Conservation (phyloP, 2,888 invertebrate species). For the Dyspetes luteomarginatus region DNA sequence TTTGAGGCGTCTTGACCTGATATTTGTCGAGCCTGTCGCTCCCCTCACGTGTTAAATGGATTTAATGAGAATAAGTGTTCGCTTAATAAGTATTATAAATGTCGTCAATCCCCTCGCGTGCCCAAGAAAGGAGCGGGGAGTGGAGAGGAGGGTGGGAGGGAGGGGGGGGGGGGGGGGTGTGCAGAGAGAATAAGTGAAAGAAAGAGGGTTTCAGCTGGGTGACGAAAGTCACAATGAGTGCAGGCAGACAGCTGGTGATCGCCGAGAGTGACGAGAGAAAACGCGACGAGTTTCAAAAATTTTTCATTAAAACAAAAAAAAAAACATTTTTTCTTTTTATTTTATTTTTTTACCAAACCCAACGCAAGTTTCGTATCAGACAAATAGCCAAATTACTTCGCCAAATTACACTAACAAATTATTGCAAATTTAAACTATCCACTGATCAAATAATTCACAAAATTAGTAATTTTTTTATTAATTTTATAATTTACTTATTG, state of each 20-base stretch:
- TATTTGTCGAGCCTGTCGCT: slow-evolving; percentile 21
- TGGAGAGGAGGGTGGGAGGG: neutral
- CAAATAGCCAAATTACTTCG: neutral
- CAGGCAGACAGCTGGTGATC: neutral
- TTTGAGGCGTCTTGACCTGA: slow-evolving; percentile 26
- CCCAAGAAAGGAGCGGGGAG: neutral
- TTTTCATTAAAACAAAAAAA: neutral
- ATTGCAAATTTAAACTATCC: neutral
- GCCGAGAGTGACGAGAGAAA: neutral
- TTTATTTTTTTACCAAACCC: neutral
- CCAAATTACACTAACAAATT: too few species aligned
- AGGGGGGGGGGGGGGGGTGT: neutral
- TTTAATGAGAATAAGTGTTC: slow-evolving; percentile 74
- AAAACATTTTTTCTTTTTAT: neutral
- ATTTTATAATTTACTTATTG: neutral
- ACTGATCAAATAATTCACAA: neutral
- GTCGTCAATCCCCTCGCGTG: slow-evolving; percentile 30
- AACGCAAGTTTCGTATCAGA: neutral
- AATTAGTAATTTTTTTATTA: neutral
- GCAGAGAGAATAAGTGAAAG: too few species aligned
- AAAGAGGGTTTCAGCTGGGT: too few species aligned
- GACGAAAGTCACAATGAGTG: too few species aligned
- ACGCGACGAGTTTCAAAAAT: neutral
- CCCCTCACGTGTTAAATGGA: slow-evolving; percentile 67
- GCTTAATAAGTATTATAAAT: slow-evolving; percentile 68